Evolutionary conservation across 2,888 invertebrate species (phyloP).

Genomic region (Eilema griseolum): DNA sequence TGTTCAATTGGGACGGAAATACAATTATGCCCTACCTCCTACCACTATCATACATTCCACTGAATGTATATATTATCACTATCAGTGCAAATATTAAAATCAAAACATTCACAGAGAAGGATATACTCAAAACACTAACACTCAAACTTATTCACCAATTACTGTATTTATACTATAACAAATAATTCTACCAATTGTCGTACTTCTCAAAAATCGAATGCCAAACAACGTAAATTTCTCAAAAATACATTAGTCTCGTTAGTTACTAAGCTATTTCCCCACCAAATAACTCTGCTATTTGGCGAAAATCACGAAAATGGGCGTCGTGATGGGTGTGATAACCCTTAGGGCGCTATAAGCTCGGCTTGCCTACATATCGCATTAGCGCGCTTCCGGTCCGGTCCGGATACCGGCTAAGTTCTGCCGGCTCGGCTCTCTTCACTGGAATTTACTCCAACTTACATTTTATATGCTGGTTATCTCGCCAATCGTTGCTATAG

Average conservation of each 20-base stretch:
- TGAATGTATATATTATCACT: too few relatives aligned
- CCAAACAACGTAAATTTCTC: background rate
- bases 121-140: background rate
- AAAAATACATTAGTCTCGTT: background rate
- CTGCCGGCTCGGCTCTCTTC: constrained; percentile 28
- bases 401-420: constrained; percentile 69
- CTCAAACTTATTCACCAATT: background rate
- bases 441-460: constrained; percentile 15
- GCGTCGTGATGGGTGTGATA: constrained; percentile 35
- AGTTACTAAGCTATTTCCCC: background rate
- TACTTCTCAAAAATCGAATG: background rate
- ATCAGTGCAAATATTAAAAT: too few relatives aligned
- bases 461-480: constrained; percentile 11
- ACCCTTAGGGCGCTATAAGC: constrained; percentile 65
- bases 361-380: constrained; percentile 64
- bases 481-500: background rate
- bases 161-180: background rate
- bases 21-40: too few relatives aligned
- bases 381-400: constrained; percentile 71
- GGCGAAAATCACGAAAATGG: constrained; percentile 9
- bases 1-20: too few relatives aligned
- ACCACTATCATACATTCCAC: too few relatives aligned
- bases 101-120: too few relatives aligned
- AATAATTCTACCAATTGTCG: background rate
- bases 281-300: constrained; percentile 2